These are phyloP conservation scores for Heterodera filipjevi DNA, from an alignment of 2,888 invertebrate genomes.

Conservation along the genomic window DNA sequence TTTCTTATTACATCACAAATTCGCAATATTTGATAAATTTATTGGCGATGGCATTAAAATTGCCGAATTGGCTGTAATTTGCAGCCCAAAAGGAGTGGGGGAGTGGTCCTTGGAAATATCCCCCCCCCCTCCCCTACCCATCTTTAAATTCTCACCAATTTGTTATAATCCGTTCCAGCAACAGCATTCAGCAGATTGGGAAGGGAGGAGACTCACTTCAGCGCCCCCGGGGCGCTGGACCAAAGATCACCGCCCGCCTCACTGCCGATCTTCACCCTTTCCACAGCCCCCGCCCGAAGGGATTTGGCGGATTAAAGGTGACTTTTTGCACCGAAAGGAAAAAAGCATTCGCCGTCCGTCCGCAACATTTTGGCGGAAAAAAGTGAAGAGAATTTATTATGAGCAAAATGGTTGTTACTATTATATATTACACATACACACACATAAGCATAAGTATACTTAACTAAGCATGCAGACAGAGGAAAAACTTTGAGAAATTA, in stretches of 20 bases:
- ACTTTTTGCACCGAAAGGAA: not conserved
- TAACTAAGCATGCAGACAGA: not conserved
- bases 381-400: too few species aligned
- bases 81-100: not conserved
- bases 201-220: not conserved
- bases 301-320: not conserved
- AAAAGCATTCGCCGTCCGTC: constrained; percentile 14
- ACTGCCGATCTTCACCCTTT: not conserved
- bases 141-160: not conserved
- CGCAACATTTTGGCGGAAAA: constrained; percentile 4
- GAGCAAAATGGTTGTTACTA: too few species aligned
- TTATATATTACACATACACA: not conserved
- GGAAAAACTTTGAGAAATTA: not conserved
- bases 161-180: constrained; percentile 8
- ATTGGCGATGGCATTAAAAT: too few species aligned
- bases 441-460: too few species aligned
- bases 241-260: not conserved
- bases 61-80: too few species aligned
- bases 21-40: too few species aligned
- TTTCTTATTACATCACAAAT: too few species aligned
- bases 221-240: not conserved
- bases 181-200: not conserved
- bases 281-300: not conserved
- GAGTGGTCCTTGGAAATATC: not conserved
- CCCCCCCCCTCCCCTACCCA: not conserved